Evolutionary conservation across 2,888 invertebrate genomes (phyloP).

Genomic region (Petrolisthes manimaculis): DNA sequence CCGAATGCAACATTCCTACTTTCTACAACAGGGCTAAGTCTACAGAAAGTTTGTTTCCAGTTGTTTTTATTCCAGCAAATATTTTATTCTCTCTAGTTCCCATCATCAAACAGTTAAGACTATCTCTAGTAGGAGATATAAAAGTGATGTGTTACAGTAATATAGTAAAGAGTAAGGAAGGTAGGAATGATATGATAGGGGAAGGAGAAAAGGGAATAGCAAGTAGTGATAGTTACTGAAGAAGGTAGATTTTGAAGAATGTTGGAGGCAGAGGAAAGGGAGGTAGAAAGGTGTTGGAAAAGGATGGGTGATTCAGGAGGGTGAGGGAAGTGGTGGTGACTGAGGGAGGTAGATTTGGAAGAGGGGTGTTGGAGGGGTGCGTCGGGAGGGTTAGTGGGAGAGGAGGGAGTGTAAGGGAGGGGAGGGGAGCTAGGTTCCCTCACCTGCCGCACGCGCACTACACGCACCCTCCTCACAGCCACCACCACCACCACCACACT

Average conservation of each 20-base stretch:
- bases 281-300: not conserved
- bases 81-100: not conserved
- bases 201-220: no score
- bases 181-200: no score
- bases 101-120: not conserved
- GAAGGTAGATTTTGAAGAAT: not conserved
- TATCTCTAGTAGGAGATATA: not conserved
- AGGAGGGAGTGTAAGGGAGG: constrained; percentile 33
- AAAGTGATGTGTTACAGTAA: constrained; percentile 31
- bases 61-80: not conserved
- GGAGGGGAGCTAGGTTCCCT: constrained; percentile 21
- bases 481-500: constrained; percentile 24
- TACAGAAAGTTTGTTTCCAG: not conserved
- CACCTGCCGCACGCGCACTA: constrained; percentile 56
- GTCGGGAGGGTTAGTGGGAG: constrained; percentile 35
- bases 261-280: not conserved
- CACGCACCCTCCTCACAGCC: constrained; percentile 37
- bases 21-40: not conserved
- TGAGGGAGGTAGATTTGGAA: constrained; percentile 31
- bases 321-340: constrained; percentile 30
- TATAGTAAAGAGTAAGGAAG: not conserved
- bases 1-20: constrained; percentile 3
- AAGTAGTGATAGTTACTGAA: no score
- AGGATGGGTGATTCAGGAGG: not conserved
- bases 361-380: constrained; percentile 9